Evolutionary conservation across 1,140 invertebrate genomes (phyloP), one percentile per base, ranked within the genome.

Genomic region (Eulimnadia texana): DNA sequence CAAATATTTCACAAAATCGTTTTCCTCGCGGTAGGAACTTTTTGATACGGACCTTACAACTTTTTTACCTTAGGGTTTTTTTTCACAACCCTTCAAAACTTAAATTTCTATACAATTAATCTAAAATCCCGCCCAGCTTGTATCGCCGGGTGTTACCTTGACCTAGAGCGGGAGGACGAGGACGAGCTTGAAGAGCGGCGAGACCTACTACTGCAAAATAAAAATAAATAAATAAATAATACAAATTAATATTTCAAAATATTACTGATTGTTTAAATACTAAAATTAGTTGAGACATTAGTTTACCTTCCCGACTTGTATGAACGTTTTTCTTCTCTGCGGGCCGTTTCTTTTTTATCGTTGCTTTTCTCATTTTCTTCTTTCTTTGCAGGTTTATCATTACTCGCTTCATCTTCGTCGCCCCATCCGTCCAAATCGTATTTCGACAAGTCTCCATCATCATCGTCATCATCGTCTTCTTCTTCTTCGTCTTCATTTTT

Each of bases 391-490:
- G 51, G 27, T 59, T 65, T 58, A 22, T 66, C 65, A 9, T 74
- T 68, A 55, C 75, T 42, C 6, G 33, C 33, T 42, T 6, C 33
- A 16, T 42, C 75, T 62, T 77, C 74, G 55, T 78, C 77, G 55
- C 82, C 84, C 78, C 82, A 84, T 68, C 81, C 84, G 70, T 80
- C 84, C 29, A 90, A 74, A 72, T 88, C 85, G 69, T 90, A 90
- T 71, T 89, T 89, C 16, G 86, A 88, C 61, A 88, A 73, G 74
- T 90, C 86, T 22, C 78, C 85, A 71, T 76, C 73, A 13, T 68
- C 72, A 63, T 74, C 76, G n/a, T 75, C 75, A 29, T 76, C 74
- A 3, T 76, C 73, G 3, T 73, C 76, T 57, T 75, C 76, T 1
- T 73, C 71, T 3, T 70, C 71, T 25, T 72, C 67, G 42, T 72